Evolutionary conservation across 2,113 vertebrate genomes (phyloP), one percentile per base, ranked within the genome.

Genomic region (Castor canadensis): DNA sequence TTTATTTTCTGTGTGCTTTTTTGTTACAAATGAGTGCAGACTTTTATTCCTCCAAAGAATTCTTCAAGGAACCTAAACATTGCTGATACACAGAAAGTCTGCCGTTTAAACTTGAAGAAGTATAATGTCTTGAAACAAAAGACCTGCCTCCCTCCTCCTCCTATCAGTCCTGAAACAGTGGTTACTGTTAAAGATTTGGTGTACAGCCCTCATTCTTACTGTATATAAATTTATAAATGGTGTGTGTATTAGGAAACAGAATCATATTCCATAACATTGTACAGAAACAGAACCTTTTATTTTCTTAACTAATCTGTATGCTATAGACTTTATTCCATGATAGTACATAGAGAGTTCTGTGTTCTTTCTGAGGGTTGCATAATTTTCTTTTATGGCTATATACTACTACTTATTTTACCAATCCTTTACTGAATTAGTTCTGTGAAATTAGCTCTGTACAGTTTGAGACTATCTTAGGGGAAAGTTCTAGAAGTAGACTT

Each of bases 311-410:
- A 1, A 35, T 47, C 49, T 58, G 40, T 58, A 8, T 49, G n/a
- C 13, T 43, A 2, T 40, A 54, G 30, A 22, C 43, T 47, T 83
- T 19, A 26, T 77, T 60, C 47, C 12, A 4, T 35, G 30, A 17
- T 5, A 15, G 71, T 4, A 13, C 24, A 0, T 17, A 24, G 45
- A 58, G 73, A 66, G 26, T 6, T 62, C 84, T 24, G 11, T 38
- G 43, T n/a, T 56, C 62, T 49, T 54, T 60, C 40, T 80, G 7
- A 45, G 58, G 28, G 2, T 0, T 60, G 32, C 40, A 11, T 35
- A 6, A 4, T 58, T 67, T 43, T 15, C n/a, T 0, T 2, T 49
- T 56, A 19, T 15, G 9, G 15, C 13, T 11, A 5, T 8, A 4
- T 85, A 30, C 35, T 71, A 2, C 64, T n/a, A 9, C 43, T 40